These are phyloP conservation scores for Ctenodactylus gundi DNA, from an alignment of 2,113 vertebrate species.

Conservation along the genomic window DNA sequence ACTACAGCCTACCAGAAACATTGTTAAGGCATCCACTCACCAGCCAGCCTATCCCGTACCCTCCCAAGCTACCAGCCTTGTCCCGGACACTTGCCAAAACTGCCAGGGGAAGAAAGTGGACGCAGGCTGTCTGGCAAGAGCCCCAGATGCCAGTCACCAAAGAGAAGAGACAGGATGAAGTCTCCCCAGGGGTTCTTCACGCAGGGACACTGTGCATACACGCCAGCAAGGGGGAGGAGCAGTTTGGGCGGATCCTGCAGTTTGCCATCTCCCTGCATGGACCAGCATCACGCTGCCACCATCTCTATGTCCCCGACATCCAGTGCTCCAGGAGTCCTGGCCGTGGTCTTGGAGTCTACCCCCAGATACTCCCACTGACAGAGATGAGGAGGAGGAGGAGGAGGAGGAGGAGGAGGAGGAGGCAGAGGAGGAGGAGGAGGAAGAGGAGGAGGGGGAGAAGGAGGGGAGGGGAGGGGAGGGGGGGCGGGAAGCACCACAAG, in stretches of 20 bases:
- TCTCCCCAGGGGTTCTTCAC: background rate
- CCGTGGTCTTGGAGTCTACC: background rate
- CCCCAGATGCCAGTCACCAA: background rate
- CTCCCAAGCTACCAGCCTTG: background rate
- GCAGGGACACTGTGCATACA: background rate
- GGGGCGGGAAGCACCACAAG: background rate
- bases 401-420: background rate
- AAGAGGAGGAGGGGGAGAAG: background rate
- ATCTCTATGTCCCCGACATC: no score
- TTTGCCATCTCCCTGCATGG: background rate
- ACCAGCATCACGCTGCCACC: background rate
- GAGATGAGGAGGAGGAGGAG: background rate
- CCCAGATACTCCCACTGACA: background rate
- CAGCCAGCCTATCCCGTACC: no score
- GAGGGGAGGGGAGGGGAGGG: background rate
- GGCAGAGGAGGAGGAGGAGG: background rate
- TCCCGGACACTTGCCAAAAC: background rate
- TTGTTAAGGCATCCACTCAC: rapidly evolving
- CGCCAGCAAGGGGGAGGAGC: background rate
- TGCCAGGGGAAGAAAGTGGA: background rate
- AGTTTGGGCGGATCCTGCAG: background rate
- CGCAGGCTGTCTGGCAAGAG: background rate
- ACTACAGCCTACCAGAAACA: background rate
- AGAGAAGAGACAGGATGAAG: background rate
- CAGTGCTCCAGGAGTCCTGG: no score